Evolutionary conservation across 1,140 invertebrate species (phyloP).

Genomic region (Macrocentrus cingulum): DNA sequence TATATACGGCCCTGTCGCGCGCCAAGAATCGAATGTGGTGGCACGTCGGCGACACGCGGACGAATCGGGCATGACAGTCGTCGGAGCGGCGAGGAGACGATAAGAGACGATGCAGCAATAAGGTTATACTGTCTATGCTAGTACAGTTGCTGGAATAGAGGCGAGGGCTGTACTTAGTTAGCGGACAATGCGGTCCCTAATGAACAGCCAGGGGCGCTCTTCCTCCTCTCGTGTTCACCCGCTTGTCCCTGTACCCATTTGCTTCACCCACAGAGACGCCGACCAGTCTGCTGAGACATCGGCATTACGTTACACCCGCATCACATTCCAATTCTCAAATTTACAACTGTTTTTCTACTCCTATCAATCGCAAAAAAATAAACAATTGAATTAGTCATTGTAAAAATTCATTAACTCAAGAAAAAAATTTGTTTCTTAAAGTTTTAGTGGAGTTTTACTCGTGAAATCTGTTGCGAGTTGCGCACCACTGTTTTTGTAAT

Average conservation of each 20-base stretch:
- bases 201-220: conserved; percentile 58
- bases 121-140: too few relatives aligned
- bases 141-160: too few relatives aligned
- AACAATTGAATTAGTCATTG: too few relatives aligned
- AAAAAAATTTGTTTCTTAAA: too few relatives aligned
- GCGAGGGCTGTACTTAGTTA: conserved; percentile 55
- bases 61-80: conserved; percentile 2
- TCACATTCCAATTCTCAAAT: not conserved
- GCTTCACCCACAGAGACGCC: conserved; percentile 26
- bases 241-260: not conserved
- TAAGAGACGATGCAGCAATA: not conserved
- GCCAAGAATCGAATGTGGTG: not conserved
- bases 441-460: not conserved
- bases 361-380: too few relatives aligned
- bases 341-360: not conserved
- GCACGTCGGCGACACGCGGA: not conserved
- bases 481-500: conserved; percentile 52
- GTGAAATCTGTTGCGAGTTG: conserved; percentile 29
- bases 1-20: not conserved
- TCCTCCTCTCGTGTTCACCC: conserved; percentile 22
- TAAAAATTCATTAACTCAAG: too few relatives aligned
- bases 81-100: not conserved
- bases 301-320: conserved; percentile 51
- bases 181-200: conserved; percentile 59
- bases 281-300: conserved; percentile 49